Conservation (phyloP, 1,140 invertebrate species). For the Teleopsis dalmanni region DNA sequence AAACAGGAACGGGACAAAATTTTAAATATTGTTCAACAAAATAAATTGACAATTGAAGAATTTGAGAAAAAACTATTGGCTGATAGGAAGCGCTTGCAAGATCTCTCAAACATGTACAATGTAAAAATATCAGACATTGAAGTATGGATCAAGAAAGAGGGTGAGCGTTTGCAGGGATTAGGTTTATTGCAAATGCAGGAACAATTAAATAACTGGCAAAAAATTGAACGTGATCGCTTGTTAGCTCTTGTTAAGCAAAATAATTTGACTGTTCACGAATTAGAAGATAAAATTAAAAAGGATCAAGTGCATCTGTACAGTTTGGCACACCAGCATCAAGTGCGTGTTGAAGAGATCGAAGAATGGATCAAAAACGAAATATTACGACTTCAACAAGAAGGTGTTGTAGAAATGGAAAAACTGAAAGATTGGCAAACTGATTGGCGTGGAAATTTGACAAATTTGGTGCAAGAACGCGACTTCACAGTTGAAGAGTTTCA, state of each 20-base stretch:
- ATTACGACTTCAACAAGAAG: constrained; percentile 27
- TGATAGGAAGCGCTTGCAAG: constrained; percentile 26
- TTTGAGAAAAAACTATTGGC: constrained; percentile 30
- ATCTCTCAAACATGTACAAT: constrained; percentile 32
- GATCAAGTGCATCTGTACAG: constrained; percentile 36
- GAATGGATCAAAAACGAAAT: constrained; percentile 40
- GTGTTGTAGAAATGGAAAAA: constrained; percentile 34
- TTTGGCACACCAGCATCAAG: constrained; percentile 36
- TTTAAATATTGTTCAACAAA: constrained; percentile 26
- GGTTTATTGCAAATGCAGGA: constrained; percentile 31
- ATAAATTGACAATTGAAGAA: constrained; percentile 31
- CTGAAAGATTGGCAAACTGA: constrained; percentile 36
- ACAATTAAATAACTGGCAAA: constrained; percentile 38
- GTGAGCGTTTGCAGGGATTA: constrained; percentile 32
- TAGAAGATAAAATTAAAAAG: constrained; percentile 26
- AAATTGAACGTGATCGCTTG: constrained; percentile 33
- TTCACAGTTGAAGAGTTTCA: constrained; percentile 40
- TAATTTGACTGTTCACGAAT: constrained; percentile 33
- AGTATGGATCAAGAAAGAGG: constrained; percentile 35
- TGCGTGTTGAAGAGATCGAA: constrained; percentile 39
- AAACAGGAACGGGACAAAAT: constrained; percentile 27
- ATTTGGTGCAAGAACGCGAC: constrained; percentile 39
- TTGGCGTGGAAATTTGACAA: constrained; percentile 39
- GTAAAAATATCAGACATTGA: constrained; percentile 35
- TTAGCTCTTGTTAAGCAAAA: constrained; percentile 33